Base-by-base conservation (phyloP, 2,888 invertebrate genomes). In the Bembecia ichneumoniformis region DNA sequence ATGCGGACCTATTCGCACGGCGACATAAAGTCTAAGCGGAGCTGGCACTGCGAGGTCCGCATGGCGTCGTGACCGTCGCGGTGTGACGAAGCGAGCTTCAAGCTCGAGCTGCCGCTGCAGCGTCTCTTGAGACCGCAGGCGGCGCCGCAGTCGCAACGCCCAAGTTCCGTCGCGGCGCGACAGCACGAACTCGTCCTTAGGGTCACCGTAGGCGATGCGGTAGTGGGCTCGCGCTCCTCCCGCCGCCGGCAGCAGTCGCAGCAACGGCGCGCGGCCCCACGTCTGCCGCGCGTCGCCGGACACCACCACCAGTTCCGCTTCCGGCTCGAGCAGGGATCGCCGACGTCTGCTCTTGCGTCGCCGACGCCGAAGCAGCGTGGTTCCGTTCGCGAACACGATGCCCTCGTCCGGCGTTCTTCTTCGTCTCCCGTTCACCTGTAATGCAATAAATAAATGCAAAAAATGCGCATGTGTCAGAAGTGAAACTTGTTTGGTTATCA, bases 361-460 rank as follows among this genome's bases (percentile, higher is more conserved):
- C 34, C 79, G 77, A 57, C 75, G 71, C 57, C 82, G 69, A 51
- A 81, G 67, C 40, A 84, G 55, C 0, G 81, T 83, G 0, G 86
- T 87, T 35, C 86, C 86, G 50, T 87, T 87, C 0, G 84, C 86
- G 55, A 62, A 87, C 13, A 87, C 69, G 15, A 84, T 68, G 1
- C 78, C 86, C 53, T 86, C 86, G 43, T 87, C 83, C 0, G 83
- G 83, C 2, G 86, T 77, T 49, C 84, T 59, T 50, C 86, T 68
- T 55, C 76, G 71, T 3, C 86, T 69, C 0, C 86, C 86, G 53
- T 87, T 87, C 58, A 87, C 69, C 86, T 87, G 60, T 1, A 48
- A 14, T 45, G 0, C 3, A 49, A 40, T n/a, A 9, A 40, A 40
- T 40, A 3, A 5, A 40, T 40, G 5, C n/a, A n/a, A n/a, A n/a